Base-by-base conservation (phyloP, 2,888 invertebrate species). In the Heliothis peltigera region DNA sequence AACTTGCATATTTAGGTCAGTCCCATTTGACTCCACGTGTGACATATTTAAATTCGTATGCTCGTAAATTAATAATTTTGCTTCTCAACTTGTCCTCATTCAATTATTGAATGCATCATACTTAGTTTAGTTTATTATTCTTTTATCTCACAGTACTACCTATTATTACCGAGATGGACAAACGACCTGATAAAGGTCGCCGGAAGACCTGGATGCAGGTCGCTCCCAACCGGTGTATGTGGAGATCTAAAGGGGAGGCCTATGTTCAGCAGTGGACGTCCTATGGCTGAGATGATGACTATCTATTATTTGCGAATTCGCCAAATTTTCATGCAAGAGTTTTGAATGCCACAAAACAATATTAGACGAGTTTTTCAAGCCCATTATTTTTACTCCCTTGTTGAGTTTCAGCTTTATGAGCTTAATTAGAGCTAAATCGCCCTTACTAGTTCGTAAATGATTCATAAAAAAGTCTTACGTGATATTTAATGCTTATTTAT, bases 1-100 rank as follows among this genome's bases (percentile, higher is more conserved):
- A 53, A 55, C 17, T 64, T 64, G 61, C 52, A 77, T 44, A 78
- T 77, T 77, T 77, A 77, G 80, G 80, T 77, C 80, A 80, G 60
- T 51, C 66, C 65, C 54, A 19, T 18, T 44, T 21, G 54, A 66
- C 44, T 76, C 54, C 60, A 64, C 63, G 72, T 51, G 65, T 49
- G 67, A 70, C 77, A 70, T 67, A 65, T 77, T 72, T 57, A 51
- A 68, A 75, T 53, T 17, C 46, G 39, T 60, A 59, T 53, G 56
- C 53, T 54, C 32, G 32, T 32, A 32, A 32, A 32, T 64, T 39
- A 44, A 57, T 54, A 18, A 58, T 61, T 54, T 42, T 18, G 39
- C 17, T 60, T 57, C 47, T 64, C 2, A 22, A 4, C 4, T 44
- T 47, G 43, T 54, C 46, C 22, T 56, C 17, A 63, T 55, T 17